Evolutionary conservation across 2,113 vertebrate species (phyloP), one percentile per base, ranked within the genome.

Genomic region (Oceanodroma tethys): DNA sequence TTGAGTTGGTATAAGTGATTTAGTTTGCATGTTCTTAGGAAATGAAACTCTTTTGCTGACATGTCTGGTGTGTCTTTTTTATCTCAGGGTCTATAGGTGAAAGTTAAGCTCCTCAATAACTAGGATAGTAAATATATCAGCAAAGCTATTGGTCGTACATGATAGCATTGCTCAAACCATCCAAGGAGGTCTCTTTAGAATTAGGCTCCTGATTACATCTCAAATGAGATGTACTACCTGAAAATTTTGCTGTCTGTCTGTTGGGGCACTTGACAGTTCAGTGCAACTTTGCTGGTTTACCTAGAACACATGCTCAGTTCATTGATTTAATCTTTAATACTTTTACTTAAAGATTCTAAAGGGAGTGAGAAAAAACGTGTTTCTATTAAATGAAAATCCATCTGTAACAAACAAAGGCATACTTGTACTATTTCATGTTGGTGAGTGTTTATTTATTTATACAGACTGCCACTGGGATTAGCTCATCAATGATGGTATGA

Each of bases 1-100:
- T 55, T 45, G 27, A 55, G 73, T 42, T 63, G 2, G 32, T n/a
- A 29, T 0, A 3, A 71, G 9, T 0, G 1, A 70, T 17, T 78
- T 50, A 56, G 26, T 63, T 71, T 55, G 6, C 2, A 1, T 22
- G 6, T 86, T 67, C 42, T 75, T n/a, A 62, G 38, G 42, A 88
- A 58, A 58, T 45, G 4, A 74, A 74, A 10, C 0, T 25, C 11
- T 88, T 81, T 56, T 74, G 23, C 20, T 65, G 47, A 25, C 4
- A 22, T 55, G 13, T 81, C 30, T 32, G n/a, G 5, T 48, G 13
- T 36, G 19, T 38, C 16, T 56, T 60, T 76, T 65, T 66, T 38
- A 26, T 22, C 27, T 71, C 36, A 62, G 17, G 12, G 19, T 73
- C 32, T 81, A 2, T 2, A 65, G 12, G 15, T 56, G 21, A 68